phyloP scores from a whole-genome alignment of 2,888 invertebrate species.

The Pammene fasciana region DNA sequence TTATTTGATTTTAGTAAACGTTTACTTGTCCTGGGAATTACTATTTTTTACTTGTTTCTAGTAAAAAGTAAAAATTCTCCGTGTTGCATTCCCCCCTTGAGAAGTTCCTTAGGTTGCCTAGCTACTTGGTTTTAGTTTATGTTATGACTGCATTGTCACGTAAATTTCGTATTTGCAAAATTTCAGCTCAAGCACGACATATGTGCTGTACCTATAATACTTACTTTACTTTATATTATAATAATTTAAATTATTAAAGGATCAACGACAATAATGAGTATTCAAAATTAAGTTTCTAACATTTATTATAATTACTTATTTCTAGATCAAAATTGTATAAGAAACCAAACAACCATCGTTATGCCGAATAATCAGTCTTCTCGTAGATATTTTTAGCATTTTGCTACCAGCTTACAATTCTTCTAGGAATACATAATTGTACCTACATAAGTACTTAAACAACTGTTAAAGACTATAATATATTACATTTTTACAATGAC shows the following conservation, averaged over 20 bases:
- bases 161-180: too few relatives aligned
- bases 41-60: too few relatives aligned
- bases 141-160: too few relatives aligned
- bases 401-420: constrained; percentile 54
- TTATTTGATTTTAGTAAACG: too few relatives aligned
- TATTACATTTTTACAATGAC: constrained; percentile 27
- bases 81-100: too few relatives aligned
- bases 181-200: too few relatives aligned
- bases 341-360: constrained; percentile 68
- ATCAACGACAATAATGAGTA: constrained; percentile 2
- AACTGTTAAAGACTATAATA: constrained; percentile 24
- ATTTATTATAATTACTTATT: constrained; percentile 64
- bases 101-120: too few relatives aligned
- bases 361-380: constrained; percentile 77
- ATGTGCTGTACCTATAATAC: too few relatives aligned
- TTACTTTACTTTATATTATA: too few relatives aligned
- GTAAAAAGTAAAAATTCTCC: too few relatives aligned
- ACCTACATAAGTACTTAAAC: constrained; percentile 11
- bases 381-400: constrained; percentile 70
- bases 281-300: constrained; percentile 61
- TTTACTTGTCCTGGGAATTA: too few relatives aligned
- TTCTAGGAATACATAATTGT: constrained; percentile 22
- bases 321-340: constrained; percentile 67
- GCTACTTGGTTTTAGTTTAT: too few relatives aligned
- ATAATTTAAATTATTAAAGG: neutral